phyloP scores from a whole-genome alignment of 2,888 invertebrate species.

The Folsomia candida region DNA sequence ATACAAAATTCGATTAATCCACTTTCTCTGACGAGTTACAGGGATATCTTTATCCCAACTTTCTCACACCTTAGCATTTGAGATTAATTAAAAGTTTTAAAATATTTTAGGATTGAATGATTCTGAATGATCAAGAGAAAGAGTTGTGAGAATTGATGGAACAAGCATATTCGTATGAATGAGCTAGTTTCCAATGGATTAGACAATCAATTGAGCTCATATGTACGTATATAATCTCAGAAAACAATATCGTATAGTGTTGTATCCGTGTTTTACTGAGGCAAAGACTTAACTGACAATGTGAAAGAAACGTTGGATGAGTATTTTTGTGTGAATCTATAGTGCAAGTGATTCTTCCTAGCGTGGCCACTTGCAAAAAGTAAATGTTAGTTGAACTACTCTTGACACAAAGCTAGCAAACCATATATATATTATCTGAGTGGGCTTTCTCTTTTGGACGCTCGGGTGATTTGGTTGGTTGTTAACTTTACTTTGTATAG shows the following conservation, averaged over 20 bases:
- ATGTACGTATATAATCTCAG: too few species aligned
- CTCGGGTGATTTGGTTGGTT: not conserved
- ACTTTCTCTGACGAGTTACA: too few species aligned
- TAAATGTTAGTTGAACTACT: not conserved
- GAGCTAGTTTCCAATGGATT: too few species aligned
- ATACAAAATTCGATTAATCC: too few species aligned
- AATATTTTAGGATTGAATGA: not conserved
- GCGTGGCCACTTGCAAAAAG: not conserved
- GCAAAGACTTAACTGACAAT: not conserved
- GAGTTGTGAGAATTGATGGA: too few species aligned
- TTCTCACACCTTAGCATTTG: too few species aligned
- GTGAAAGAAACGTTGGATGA: not conserved
- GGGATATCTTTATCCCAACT: too few species aligned
- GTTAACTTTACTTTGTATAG: not conserved
- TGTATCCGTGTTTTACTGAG: not conserved
- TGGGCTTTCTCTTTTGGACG: not conserved
- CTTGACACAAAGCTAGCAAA: not conserved
- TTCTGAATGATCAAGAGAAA: not conserved
- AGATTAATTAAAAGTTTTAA: too few species aligned
- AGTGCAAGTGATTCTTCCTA: not conserved
- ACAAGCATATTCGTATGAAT: too few species aligned
- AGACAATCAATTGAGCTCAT: too few species aligned
- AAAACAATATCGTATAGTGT: not conserved
- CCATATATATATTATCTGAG: too few species aligned
- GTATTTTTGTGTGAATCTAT: not conserved